A percentile compares a stretch with the other conserved stretches of the same genome.
Conservation (phyloP, 2,888 invertebrate species). For the Siphonodentalium dalli region DNA sequence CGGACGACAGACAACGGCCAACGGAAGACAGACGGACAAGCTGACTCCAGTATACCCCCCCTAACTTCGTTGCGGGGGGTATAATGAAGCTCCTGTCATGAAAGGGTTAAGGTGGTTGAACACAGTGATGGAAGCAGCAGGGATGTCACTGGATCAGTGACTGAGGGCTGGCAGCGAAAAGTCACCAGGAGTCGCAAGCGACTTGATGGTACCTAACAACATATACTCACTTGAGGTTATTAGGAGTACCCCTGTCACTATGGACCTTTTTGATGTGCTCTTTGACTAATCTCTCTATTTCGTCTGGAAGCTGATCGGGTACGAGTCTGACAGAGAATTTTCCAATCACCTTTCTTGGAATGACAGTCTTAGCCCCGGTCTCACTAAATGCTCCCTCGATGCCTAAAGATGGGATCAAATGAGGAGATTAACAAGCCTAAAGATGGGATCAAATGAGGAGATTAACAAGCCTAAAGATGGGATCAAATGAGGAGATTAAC, state of each 20-base stretch:
- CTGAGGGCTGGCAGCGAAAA: not conserved
- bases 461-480: conserved; percentile 67
- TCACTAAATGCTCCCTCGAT: conserved; percentile 95
- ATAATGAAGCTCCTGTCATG: not conserved
- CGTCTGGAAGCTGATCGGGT: conserved; percentile 88
- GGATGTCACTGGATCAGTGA: not conserved
- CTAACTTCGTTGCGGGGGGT: not conserved
- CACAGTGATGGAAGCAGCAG: not conserved
- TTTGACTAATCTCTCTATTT: conserved; percentile 81
- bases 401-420: conserved; percentile 62
- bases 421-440: too few relatives aligned
- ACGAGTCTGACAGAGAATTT: conserved; percentile 97
- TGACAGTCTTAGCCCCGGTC: conserved; percentile 93
- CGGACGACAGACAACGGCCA: too few relatives aligned
- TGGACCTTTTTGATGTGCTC: conserved; percentile 80
- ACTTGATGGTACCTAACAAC: not conserved
- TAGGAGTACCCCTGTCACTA: conserved; percentile 82
- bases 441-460: conserved; percentile 1
- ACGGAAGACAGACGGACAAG: not conserved
- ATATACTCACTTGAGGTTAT: conserved; percentile 76
- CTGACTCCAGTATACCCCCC: not conserved
- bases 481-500: too few relatives aligned
- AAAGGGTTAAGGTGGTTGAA: not conserved
- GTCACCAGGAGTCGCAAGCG: not conserved
- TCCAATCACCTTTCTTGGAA: conserved; percentile 78